phyloP scores from a whole-genome alignment of 2,797 vertebrate genomes.

The Pangasius sanitwongsei region DNA sequence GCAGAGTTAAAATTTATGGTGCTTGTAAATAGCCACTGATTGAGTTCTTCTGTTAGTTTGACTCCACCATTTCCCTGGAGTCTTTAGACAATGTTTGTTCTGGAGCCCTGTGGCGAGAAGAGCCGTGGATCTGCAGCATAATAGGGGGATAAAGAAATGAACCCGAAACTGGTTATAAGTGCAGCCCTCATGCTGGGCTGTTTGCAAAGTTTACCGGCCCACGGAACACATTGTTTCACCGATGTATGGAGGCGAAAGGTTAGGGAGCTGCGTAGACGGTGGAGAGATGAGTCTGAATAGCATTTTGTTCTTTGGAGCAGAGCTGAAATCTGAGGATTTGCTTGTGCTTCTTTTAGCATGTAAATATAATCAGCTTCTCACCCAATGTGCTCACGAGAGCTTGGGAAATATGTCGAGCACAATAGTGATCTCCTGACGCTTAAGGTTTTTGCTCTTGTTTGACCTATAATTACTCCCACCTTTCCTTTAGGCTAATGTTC shows the following conservation, averaged over 20 bases:
- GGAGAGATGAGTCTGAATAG: conserved; percentile 16
- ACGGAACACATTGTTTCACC: conserved; percentile 38
- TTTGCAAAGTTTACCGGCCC: conserved; percentile 44
- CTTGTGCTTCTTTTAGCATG: conserved; percentile 14
- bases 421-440: conserved; percentile 35
- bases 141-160: conserved; percentile 51
- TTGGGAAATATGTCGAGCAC: conserved; percentile 22
- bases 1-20: not conserved
- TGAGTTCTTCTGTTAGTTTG: conserved; percentile 16
- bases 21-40: conserved; percentile 4
- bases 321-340: conserved; percentile 24
- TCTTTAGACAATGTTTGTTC: conserved; percentile 23
- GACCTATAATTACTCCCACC: conserved; percentile 55
- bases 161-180: conserved; percentile 38
- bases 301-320: conserved; percentile 30
- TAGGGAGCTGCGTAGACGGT: conserved; percentile 21
- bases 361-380: conserved; percentile 27
- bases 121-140: conserved; percentile 4
- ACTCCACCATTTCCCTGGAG: conserved; percentile 25
- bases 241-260: conserved; percentile 36
- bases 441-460: conserved; percentile 38
- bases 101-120: conserved; percentile 15
- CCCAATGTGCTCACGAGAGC: not conserved
- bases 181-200: conserved; percentile 38
- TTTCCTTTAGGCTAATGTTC: conserved; percentile 48